These are phyloP conservation scores for Sylvia atricapilla DNA, from an alignment of 2,113 vertebrate genomes.

Conservation along the genomic window DNA sequence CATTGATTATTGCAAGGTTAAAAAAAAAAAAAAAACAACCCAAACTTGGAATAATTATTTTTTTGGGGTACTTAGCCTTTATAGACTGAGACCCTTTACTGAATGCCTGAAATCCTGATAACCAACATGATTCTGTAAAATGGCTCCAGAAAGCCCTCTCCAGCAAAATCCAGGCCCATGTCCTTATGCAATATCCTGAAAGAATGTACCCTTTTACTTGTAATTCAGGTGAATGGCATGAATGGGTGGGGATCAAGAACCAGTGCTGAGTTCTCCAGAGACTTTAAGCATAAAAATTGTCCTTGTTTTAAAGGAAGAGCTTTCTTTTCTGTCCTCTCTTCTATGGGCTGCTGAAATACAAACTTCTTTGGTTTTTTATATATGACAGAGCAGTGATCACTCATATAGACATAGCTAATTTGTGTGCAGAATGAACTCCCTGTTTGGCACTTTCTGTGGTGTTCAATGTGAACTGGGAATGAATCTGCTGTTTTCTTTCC, in stretches of 20 bases:
- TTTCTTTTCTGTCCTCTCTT: neutral
- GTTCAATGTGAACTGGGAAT: neutral
- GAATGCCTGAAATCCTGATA: constrained; percentile 28
- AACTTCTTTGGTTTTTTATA: neutral
- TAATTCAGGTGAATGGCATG: neutral
- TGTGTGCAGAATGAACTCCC: neutral
- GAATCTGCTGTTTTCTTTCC: neutral
- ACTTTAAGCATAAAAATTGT: neutral
- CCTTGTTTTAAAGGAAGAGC: neutral
- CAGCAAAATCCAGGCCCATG: constrained; percentile 18
- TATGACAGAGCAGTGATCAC: neutral
- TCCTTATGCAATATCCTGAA: constrained; percentile 33
- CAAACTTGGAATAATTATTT: constrained; percentile 12
- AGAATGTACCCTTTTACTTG: constrained; percentile 19
- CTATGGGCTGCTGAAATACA: neutral
- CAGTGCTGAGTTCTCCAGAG: neutral
- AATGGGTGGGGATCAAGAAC: neutral
- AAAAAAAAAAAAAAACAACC: neutral
- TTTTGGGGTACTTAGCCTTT: constrained; percentile 45
- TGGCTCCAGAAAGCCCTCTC: constrained; percentile 26
- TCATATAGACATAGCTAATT: neutral
- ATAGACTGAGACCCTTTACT: constrained; percentile 36
- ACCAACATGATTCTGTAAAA: constrained; percentile 34
- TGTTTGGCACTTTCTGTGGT: neutral
- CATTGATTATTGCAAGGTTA: neutral